Conservation (phyloP, 2,113 vertebrate species). For the Synodontis membranacea region DNA sequence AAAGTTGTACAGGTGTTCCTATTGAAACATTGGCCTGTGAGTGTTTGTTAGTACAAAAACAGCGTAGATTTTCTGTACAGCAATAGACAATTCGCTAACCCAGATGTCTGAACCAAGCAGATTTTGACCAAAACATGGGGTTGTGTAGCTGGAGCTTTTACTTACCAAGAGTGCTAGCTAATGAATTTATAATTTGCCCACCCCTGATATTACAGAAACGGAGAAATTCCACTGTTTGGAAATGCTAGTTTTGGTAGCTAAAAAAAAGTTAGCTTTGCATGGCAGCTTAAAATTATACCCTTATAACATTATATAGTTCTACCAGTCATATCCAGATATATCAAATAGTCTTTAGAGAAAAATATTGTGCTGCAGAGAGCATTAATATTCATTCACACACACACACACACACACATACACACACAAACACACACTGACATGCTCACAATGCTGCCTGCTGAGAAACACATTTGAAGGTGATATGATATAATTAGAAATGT, state of each 20-base stretch:
- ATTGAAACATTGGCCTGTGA: neutral
- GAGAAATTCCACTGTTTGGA: neutral
- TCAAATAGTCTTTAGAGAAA: neutral
- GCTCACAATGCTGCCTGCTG: conserved; percentile 10
- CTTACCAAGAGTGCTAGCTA: neutral
- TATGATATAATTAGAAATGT: conserved; percentile 60
- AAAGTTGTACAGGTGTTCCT: neutral
- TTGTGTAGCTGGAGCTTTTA: neutral
- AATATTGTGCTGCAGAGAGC: neutral
- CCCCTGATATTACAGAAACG: neutral
- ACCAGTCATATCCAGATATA: neutral
- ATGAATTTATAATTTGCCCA: neutral
- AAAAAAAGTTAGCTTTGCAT: neutral
- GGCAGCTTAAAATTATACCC: neutral
- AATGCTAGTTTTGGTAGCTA: neutral
- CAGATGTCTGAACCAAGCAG: neutral
- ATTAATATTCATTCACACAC: neutral
- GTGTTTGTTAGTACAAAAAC: neutral
- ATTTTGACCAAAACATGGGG: neutral
- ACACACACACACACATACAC: neutral
- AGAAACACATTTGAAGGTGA: conserved; percentile 45
- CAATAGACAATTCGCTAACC: neutral
- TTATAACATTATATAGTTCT: neutral
- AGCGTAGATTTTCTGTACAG: neutral
- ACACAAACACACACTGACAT: neutral